Base-by-base conservation (phyloP, 2,113 vertebrate genomes). In the Pluvialis apricaria region DNA sequence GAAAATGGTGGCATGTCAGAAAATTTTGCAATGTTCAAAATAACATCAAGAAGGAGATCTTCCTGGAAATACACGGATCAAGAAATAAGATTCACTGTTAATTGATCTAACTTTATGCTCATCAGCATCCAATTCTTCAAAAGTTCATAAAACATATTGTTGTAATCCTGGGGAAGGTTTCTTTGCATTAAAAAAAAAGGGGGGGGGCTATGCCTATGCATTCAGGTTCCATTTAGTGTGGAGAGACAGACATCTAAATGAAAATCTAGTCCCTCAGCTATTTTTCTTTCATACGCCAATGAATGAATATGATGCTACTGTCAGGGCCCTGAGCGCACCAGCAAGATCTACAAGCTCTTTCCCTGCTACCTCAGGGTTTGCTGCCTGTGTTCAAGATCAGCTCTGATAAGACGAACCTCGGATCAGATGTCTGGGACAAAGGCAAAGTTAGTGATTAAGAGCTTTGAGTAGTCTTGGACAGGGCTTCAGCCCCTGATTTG, bases 241-340 rank as follows among this genome's bases (percentile, higher is more conserved):
- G 68, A 90, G 69, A 81, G n/a, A 88, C 77, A 91, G 93, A 94
- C 81, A 96, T 96, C 95, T 97, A 96, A 96, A 97, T 97, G 89
- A 96, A 96, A 97, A 97, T 97, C 95, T 96, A 68, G 64, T 84
- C 52, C 16, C 26, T 91, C 81, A 36, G 69, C 65, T 92, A 84
- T 86, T 91, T 95, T 92, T 92, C 60, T 94, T 96, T 94, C 69
- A 60, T 84, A 94, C 9, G 71, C 7, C 34, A 71, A 9, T 36
- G 81, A 71, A 89, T 36, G 44, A 92, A 82, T 78, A 86, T 36
- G 55, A 93, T 69, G n/a, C 52, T 38, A n/a, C 85, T 71, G 70
- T 79, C 82, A 89, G 47, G n/a, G 42, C 38, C 19, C 32, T 22
- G 40, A 75, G 51, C 34, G 57, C 31, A 65, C 55, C 15, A 80